phyloP scores from a whole-genome alignment of 1,140 invertebrate genomes.

The Magallana angulata region DNA sequence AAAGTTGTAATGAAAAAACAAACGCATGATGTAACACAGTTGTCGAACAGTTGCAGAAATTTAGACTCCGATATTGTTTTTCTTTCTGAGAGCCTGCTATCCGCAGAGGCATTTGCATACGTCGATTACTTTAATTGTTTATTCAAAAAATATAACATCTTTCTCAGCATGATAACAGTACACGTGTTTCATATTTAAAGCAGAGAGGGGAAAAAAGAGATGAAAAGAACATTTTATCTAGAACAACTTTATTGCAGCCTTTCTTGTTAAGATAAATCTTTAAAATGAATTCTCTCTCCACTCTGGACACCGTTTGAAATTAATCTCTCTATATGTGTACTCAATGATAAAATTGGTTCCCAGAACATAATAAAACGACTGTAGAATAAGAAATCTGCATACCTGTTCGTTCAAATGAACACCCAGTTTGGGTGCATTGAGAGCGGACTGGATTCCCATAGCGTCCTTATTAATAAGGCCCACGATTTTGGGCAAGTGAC shows the following conservation, averaged over 20 bases:
- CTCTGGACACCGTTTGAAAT: too few relatives aligned
- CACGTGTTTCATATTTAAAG: not conserved
- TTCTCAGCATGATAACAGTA: not conserved
- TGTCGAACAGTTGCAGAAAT: slow-evolving; percentile 4
- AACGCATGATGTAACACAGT: slow-evolving; percentile 21
- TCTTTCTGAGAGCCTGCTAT: not conserved
- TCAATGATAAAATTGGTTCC: too few relatives aligned
- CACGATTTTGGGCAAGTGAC: slow-evolving; percentile 73
- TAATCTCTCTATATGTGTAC: too few relatives aligned
- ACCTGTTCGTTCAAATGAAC: slow-evolving; percentile 70
- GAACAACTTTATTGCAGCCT: too few relatives aligned
- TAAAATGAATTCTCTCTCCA: too few relatives aligned
- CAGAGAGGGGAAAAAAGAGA: not conserved
- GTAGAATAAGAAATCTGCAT: slow-evolving; percentile 24
- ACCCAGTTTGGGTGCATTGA: slow-evolving; percentile 72
- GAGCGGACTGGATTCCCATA: slow-evolving; percentile 73
- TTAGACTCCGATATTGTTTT: not conserved
- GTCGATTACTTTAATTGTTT: slow-evolving; percentile 15
- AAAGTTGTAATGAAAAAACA: slow-evolving; percentile 29
- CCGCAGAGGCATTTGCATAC: not conserved
- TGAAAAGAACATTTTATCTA: not conserved
- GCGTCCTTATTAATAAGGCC: slow-evolving; percentile 72
- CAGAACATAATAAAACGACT: too few relatives aligned
- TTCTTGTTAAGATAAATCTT: too few relatives aligned
- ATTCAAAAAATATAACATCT: slow-evolving; percentile 8